Conservation (phyloP, 2,888 invertebrate genomes). For the Blera fallax region DNA sequence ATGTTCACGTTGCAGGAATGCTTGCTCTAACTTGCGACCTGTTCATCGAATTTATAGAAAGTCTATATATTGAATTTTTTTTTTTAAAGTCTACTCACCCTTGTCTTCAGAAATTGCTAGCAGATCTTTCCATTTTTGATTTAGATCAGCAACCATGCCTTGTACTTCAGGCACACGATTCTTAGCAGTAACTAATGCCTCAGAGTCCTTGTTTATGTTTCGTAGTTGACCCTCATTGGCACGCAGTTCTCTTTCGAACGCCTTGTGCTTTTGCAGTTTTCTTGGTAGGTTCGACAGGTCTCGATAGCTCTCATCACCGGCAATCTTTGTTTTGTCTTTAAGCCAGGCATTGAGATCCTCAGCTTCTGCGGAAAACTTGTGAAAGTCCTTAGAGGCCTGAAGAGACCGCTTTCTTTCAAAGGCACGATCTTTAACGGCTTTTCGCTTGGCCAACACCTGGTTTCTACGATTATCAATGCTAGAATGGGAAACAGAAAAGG, state of each 20-base stretch:
- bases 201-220: slow-evolving; percentile 91
- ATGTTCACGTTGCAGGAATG: slow-evolving; percentile 90
- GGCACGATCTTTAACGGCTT: slow-evolving; percentile 88
- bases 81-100: slow-evolving; percentile 74
- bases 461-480: slow-evolving; percentile 88
- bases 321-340: slow-evolving; percentile 94
- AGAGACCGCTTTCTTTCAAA: slow-evolving; percentile 89
- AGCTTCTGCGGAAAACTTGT: slow-evolving; percentile 95
- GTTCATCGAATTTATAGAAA: not conserved
- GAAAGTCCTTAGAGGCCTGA: slow-evolving; percentile 93
- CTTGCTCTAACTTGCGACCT: slow-evolving; percentile 92
- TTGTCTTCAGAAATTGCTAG: slow-evolving; percentile 86
- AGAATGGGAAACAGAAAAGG: slow-evolving; percentile 6
- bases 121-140: slow-evolving; percentile 90
- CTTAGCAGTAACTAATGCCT: slow-evolving; percentile 87
- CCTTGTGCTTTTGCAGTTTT: slow-evolving; percentile 97
- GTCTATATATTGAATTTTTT: not conserved
- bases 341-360: slow-evolving; percentile 96
- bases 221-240: slow-evolving; percentile 96
- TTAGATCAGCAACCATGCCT: slow-evolving; percentile 86
- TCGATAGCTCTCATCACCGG: slow-evolving; percentile 95
- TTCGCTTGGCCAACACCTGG: slow-evolving; percentile 89
- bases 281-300: slow-evolving; percentile 94
- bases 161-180: slow-evolving; percentile 88
- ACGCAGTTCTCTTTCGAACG: slow-evolving; percentile 96